A percentile compares a stretch with the other conserved stretches of the same genome.
Conservation (phyloP, 1,140 invertebrate genomes). For the Adelges cooleyi region DNA sequence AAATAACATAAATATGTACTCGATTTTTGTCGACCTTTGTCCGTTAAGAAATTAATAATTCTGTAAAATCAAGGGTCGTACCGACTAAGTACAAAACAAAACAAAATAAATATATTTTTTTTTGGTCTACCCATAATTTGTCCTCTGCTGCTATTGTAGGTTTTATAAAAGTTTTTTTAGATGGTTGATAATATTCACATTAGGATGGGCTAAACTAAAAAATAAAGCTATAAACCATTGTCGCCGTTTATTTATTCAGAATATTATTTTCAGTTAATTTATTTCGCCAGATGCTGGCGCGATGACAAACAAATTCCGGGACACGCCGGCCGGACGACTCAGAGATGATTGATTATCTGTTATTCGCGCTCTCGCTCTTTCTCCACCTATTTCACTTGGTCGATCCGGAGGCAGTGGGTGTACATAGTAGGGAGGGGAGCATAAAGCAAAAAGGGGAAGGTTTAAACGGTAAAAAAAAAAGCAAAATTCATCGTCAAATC, state of each 20-base stretch:
- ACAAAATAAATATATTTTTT: no score
- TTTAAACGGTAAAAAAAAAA: constrained; percentile 41
- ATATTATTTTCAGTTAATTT: constrained; percentile 28
- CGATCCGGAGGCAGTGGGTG: no score
- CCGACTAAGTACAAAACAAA: no score
- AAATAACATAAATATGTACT: no score
- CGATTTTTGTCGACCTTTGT: no score
- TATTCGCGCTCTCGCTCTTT: neutral
- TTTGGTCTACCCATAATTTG: no score
- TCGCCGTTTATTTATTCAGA: constrained; percentile 8
- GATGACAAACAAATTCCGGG: constrained; percentile 20
- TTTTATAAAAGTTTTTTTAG: no score
- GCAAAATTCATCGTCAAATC: constrained; percentile 26
- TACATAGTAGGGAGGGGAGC: no score
- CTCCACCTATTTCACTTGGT: neutral
- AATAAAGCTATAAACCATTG: neutral
- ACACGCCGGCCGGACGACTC: neutral
- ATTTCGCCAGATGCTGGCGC: constrained; percentile 16
- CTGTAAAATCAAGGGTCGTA: no score
- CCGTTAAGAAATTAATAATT: no score
- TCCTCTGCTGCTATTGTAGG: no score
- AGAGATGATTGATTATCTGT: constrained; percentile 25
- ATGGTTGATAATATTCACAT: constrained; percentile 11
- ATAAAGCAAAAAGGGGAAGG: no score
- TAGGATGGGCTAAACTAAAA: neutral